These are phyloP conservation scores for Tretioscincus oriximinensis DNA, from an alignment of 2,113 vertebrate genomes.

Conservation along the genomic window DNA sequence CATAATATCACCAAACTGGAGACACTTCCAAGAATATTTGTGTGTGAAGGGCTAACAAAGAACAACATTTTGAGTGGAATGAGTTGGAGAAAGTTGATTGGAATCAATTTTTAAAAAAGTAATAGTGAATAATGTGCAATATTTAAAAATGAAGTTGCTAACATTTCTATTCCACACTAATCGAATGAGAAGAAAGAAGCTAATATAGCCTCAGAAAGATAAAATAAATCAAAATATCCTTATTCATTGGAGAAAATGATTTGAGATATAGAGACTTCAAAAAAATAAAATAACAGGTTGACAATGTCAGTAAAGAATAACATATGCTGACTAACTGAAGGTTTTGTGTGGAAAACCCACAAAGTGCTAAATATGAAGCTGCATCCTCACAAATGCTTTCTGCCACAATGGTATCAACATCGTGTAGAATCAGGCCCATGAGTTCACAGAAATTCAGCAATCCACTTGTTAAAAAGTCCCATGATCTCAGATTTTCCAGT, in stretches of 20 bases:
- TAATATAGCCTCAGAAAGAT: slow-evolving; percentile 66
- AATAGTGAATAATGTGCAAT: slow-evolving; percentile 65
- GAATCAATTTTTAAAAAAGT: slow-evolving; percentile 73
- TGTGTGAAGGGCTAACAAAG: slow-evolving; percentile 72
- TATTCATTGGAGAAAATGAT: slow-evolving; percentile 73
- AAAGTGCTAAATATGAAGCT: slow-evolving; percentile 23
- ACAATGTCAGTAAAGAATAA: slow-evolving; percentile 67
- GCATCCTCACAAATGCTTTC: too few relatives aligned
- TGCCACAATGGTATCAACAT: too few relatives aligned
- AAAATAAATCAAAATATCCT: slow-evolving; percentile 69
- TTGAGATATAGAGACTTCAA: slow-evolving; percentile 68
- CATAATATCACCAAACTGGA: slow-evolving; percentile 74
- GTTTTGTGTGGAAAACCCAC: slow-evolving; percentile 61
- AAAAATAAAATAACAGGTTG: slow-evolving; percentile 60
- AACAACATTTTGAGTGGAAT: slow-evolving; percentile 71
- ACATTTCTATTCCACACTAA: slow-evolving; percentile 66
- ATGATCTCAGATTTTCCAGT: too few relatives aligned
- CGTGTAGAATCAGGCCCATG: too few relatives aligned
- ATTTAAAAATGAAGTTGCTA: slow-evolving; percentile 60
- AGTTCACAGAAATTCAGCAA: too few relatives aligned
- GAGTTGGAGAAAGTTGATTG: slow-evolving; percentile 74
- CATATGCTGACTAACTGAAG: slow-evolving; percentile 65
- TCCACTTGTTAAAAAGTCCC: too few relatives aligned
- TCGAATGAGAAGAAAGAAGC: slow-evolving; percentile 65
- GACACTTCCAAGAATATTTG: slow-evolving; percentile 76